Conservation (phyloP, 2,888 invertebrate genomes). For the Macrostomum cliftonense region DNA sequence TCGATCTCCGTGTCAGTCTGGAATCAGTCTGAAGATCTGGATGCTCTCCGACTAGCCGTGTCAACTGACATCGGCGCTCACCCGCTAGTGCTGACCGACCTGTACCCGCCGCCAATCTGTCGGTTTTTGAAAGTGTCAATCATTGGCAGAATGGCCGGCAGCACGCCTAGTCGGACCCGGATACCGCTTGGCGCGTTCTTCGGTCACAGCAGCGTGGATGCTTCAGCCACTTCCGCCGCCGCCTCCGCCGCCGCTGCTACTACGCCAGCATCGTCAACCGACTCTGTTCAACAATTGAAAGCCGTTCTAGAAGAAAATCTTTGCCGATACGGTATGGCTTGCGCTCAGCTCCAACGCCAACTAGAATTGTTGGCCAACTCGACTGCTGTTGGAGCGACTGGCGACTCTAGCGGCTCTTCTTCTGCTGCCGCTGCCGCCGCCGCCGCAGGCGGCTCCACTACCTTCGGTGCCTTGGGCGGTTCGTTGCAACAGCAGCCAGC, state of each 20-base stretch:
- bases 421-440: no score
- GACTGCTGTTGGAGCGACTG: not conserved
- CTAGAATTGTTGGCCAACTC: constrained; percentile 46
- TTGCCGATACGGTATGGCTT: constrained; percentile 61
- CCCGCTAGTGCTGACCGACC: constrained; percentile 63
- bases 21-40: constrained; percentile 56
- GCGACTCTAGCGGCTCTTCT: not conserved
- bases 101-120: constrained; percentile 72
- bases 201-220: constrained; percentile 56
- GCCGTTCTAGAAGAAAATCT: constrained; percentile 59
- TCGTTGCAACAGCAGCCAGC: no score
- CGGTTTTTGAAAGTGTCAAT: constrained; percentile 74
- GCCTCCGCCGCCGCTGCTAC: no score
- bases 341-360: constrained; percentile 60
- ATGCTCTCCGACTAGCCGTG: constrained; percentile 61
- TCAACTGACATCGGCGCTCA: constrained; percentile 68
- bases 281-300: constrained; percentile 38
- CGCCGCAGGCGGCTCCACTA: constrained; percentile 41
- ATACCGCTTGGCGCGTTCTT: constrained; percentile 81
- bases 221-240: no score
- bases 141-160: constrained; percentile 74
- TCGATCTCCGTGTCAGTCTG: constrained; percentile 73
- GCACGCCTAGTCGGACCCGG: constrained; percentile 59
- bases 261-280: no score
- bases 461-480: constrained; percentile 46